Evolutionary conservation across 1,140 invertebrate genomes (phyloP).

Genomic region (Drosophila watanabei): DNA sequence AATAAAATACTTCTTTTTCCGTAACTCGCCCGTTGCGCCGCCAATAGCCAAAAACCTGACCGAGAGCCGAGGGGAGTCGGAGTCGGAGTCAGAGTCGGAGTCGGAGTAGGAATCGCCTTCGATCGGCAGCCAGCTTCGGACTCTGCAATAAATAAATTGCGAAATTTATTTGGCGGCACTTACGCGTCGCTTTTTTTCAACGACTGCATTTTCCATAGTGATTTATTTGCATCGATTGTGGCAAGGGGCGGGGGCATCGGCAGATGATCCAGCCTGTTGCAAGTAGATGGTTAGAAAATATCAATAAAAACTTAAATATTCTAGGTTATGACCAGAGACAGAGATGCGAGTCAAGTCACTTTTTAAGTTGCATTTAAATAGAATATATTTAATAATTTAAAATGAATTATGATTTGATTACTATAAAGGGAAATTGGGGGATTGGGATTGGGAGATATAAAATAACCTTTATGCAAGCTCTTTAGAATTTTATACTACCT

Average conservation of each 20-base stretch:
- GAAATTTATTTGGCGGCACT: constrained; percentile 83
- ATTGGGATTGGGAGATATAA: background rate
- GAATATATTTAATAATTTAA: background rate
- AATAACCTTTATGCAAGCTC: too few relatives aligned
- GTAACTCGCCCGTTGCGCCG: constrained; percentile 34
- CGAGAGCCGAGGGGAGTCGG: constrained; percentile 16
- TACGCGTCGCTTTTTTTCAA: constrained; percentile 80
- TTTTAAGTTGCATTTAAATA: too few relatives aligned
- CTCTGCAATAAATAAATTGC: constrained; percentile 81
- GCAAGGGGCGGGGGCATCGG: constrained; percentile 1
- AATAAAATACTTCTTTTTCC: constrained; percentile 76
- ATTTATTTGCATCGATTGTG: constrained; percentile 73
- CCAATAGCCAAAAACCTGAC: constrained; percentile 67
- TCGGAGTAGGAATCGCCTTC: background rate
- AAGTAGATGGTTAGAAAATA: constrained; percentile 53
- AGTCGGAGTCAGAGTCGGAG: background rate
- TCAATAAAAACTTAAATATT: constrained; percentile 66
- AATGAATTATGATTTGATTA: background rate
- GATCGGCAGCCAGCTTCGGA: constrained; percentile 53
- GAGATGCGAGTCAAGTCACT: constrained; percentile 34
- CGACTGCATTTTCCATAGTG: constrained; percentile 78
- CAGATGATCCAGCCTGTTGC: constrained; percentile 36
- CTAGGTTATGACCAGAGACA: constrained; percentile 43
- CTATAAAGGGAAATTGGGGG: background rate
- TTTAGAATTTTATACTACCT: background rate